Evolutionary conservation across 2,113 vertebrate genomes (phyloP).

Genomic region (Apteryx owenii): DNA sequence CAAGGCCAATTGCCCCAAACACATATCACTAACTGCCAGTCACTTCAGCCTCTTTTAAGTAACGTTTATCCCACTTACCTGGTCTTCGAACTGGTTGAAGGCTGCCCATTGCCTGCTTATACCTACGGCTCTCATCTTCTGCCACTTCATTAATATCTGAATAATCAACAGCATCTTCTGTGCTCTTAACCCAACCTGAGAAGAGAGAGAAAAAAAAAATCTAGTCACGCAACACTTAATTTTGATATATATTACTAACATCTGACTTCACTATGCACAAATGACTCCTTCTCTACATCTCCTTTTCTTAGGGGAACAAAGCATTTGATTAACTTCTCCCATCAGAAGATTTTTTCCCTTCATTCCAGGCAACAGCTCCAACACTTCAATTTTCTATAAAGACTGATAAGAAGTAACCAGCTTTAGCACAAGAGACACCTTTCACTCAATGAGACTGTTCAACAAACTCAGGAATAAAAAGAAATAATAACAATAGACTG

Average conservation of each 20-base stretch:
- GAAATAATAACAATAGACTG: background rate
- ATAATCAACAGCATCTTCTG: slow-evolving; percentile 96
- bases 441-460: background rate
- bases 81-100: slow-evolving; percentile 85
- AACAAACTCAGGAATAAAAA: background rate
- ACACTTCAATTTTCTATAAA: background rate
- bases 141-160: slow-evolving; percentile 97
- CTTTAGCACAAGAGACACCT: background rate
- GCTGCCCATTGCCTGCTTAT: slow-evolving; percentile 91
- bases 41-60: background rate
- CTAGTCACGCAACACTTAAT: background rate
- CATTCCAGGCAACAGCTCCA: background rate
- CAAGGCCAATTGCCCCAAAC: background rate
- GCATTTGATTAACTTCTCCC: background rate
- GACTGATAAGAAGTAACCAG: background rate
- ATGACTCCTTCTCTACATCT: background rate
- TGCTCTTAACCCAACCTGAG: slow-evolving; percentile 96
- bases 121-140: slow-evolving; percentile 95
- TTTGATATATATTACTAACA: background rate
- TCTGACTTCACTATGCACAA: background rate
- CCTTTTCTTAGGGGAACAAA: background rate
- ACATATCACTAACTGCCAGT: background rate
- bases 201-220: background rate
- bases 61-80: slow-evolving; percentile 72
- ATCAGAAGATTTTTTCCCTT: background rate